A percentile compares a stretch with the other conserved stretches of the same genome.
These are phyloP conservation scores for Syngnathus rostellatus DNA, from an alignment of 2,797 vertebrate species.

Conservation along the genomic window DNA sequence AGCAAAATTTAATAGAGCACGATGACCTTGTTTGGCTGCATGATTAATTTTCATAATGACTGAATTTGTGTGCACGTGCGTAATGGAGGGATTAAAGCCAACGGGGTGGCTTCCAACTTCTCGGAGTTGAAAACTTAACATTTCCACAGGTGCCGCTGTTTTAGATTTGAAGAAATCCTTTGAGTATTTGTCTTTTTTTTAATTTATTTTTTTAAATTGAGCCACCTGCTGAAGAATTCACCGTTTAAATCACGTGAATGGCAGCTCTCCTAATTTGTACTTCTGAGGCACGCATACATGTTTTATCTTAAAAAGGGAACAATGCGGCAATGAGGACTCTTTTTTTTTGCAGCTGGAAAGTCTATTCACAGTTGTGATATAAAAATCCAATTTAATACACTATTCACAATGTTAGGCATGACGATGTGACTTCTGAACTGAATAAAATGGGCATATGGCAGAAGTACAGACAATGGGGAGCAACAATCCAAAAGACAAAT, in stretches of 20 bases:
- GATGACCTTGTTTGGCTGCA: conserved; percentile 8
- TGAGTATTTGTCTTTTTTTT: neutral
- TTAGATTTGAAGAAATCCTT: neutral
- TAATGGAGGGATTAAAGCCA: neutral
- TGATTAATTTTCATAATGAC: conserved; percentile 8
- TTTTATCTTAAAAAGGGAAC: conserved; percentile 15
- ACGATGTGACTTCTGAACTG: neutral
- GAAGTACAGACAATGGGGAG: conserved; percentile 15
- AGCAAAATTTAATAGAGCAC: conserved; percentile 6
- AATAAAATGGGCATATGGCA: conserved; percentile 15
- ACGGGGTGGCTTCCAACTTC: neutral
- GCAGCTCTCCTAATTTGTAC: neutral
- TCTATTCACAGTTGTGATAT: conserved; percentile 25
- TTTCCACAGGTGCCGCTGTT: neutral
- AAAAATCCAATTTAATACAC: conserved; percentile 18
- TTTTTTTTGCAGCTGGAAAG: conserved; percentile 14
- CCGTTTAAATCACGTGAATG: neutral
- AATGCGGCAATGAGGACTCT: conserved; percentile 12
- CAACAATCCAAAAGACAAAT: conserved; percentile 31
- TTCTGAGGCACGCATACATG: neutral
- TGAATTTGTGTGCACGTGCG: neutral
- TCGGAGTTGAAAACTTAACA: neutral
- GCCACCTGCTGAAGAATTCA: neutral
- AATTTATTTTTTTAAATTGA: neutral
- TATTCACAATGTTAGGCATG: neutral